Evolutionary conservation across 2,888 invertebrate species (phyloP), one percentile per base, ranked within the genome.

Genomic region (Heliothis peltigera): DNA sequence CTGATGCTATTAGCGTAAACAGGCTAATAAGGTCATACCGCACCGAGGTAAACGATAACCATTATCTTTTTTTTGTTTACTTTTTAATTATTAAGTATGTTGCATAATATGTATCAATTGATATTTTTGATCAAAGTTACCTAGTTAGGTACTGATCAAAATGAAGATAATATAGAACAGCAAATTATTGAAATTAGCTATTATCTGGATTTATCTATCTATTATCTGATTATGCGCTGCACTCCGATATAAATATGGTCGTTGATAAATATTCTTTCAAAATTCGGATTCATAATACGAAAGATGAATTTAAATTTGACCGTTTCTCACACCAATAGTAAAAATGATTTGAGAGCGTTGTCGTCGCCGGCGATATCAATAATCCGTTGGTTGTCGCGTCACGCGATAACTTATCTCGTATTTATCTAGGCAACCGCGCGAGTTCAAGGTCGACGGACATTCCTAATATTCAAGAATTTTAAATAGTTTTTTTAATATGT

Each of bases 361-460:
- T 46, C 55, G 51, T 44, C 49, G 39, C 48, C 39, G 15, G 59
- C 64, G 62, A 44, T 79, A 79, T 58, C 68, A 61, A 56, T 70
- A 67, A 75, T 70, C 64, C 54, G 65, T 73, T 54, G 60, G 57
- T 43, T 52, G 57, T 46, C 57, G 65, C 79, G 80, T 77, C 80
- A 70, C 54, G 59, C 70, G 80, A 80, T 78, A 78, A 54, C 56
- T 62, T 79, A 70, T 79, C 78, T 69, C 64, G 48, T 68, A 64
- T 73, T 64, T 75, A 77, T 66, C 68, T 63, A 68, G 64, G 68
- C 64, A 68, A 73, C 53, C 62, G 51, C 61, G 42, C 54, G 80
- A 78, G 79, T 79, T 79, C 79, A 79, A 78, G 79, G 79, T 61
- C 68, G 51, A 6, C 61, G 19, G 54, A 61, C 59, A 66, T 67